Evolutionary conservation across 2,888 invertebrate genomes (phyloP).

Genomic region (Aplocera efformata): DNA sequence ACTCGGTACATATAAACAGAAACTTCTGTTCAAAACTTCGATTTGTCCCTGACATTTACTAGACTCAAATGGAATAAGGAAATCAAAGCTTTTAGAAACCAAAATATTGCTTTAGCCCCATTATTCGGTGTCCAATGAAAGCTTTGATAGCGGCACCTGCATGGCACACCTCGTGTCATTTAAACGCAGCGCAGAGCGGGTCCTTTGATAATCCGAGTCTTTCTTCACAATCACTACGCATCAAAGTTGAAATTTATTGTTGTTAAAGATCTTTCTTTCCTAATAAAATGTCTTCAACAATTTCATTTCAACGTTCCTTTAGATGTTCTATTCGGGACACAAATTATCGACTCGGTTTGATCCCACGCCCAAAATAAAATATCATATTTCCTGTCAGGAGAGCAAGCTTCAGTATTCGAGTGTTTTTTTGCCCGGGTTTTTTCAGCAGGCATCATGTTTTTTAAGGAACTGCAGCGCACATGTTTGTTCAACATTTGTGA

Average conservation of each 20-base stretch:
- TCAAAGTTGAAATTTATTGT: constrained; percentile 46
- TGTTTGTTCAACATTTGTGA: constrained; percentile 72
- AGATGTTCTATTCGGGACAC: constrained; percentile 72
- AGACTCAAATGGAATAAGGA: no score
- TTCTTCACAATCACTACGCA: constrained; percentile 43
- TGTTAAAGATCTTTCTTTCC: constrained; percentile 44
- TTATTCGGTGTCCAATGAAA: constrained; percentile 2
- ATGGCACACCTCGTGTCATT: constrained; percentile 8
- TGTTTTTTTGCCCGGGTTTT: constrained; percentile 58
- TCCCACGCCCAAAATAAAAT: constrained; percentile 80
- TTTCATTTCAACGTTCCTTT: constrained; percentile 66
- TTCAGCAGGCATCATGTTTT: constrained; percentile 65
- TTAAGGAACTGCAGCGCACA: constrained; percentile 74
- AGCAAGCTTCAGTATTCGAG: constrained; percentile 70
- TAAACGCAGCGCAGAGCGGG: constrained; percentile 9
- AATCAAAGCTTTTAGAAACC: no score
- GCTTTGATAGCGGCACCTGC: constrained; percentile 13
- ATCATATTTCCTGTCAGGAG: constrained; percentile 79
- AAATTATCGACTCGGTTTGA: constrained; percentile 78
- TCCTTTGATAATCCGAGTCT: constrained; percentile 40
- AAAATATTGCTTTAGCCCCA: no score
- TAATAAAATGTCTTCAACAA: constrained; percentile 66
- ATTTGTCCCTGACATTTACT: no score
- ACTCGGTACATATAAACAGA: no score
- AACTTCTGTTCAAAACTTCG: no score